phyloP scores from a whole-genome alignment of 2,113 vertebrate species.

The Lampris megalopsis region DNA sequence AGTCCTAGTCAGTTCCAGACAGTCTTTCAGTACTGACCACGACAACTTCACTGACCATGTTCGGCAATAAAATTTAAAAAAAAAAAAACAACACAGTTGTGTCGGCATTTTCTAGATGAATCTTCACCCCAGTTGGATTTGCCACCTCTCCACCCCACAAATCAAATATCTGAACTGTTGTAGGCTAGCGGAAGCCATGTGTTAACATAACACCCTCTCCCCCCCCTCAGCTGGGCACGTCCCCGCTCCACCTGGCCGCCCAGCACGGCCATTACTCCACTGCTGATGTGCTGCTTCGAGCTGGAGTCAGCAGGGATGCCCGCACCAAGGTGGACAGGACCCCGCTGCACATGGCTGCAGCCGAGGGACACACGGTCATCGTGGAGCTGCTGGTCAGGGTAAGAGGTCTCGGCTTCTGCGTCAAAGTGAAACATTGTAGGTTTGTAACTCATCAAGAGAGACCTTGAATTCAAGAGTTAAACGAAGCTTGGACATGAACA shows the following conservation, averaged over 20 bases:
- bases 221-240: slow-evolving; percentile 87
- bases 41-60: too few species aligned
- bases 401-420: slow-evolving; percentile 12
- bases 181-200: too few species aligned
- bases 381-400: slow-evolving; percentile 93
- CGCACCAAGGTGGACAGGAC: slow-evolving; percentile 96
- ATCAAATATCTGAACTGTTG: too few species aligned
- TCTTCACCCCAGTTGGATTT: too few species aligned
- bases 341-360: slow-evolving; percentile 92
- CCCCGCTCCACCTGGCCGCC: slow-evolving; percentile 92
- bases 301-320: slow-evolving; percentile 92
- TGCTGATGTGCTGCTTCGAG: slow-evolving; percentile 91
- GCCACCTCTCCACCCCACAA: neutral
- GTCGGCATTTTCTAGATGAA: too few species aligned
- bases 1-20: too few species aligned
- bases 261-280: slow-evolving; percentile 93
- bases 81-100: too few species aligned
- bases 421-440: neutral
- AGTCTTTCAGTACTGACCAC: too few species aligned
- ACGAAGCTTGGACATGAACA: too few species aligned
- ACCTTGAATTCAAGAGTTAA: too few species aligned
- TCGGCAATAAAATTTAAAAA: too few species aligned
- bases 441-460: neutral
- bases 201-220: neutral
- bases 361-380: slow-evolving; percentile 87